Percentiles rank a stretch among this genome's conserved stretches.
Evolutionary conservation across 2,888 invertebrate species (phyloP).

Genomic region (Drosophila imparisetae): DNA sequence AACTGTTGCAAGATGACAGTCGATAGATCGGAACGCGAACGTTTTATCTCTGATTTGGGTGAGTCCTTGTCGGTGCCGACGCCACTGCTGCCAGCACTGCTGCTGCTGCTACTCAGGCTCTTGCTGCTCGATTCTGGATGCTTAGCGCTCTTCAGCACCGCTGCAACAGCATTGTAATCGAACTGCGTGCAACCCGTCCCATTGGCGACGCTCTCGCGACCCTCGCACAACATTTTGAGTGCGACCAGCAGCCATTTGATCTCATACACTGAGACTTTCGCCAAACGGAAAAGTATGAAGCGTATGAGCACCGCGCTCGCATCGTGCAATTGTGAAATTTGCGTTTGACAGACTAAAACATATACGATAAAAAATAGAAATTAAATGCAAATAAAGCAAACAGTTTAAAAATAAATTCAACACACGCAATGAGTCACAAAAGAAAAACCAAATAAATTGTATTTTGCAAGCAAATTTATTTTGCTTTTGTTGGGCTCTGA

Average conservation of each 20-base stretch:
- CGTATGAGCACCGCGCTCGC: slow-evolving; percentile 89
- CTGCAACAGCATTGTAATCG: slow-evolving; percentile 91
- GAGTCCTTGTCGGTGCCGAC: slow-evolving; percentile 86
- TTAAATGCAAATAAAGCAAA: slow-evolving; percentile 14
- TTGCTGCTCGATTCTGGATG: slow-evolving; percentile 86
- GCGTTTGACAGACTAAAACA: slow-evolving; percentile 88
- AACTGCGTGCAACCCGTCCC: slow-evolving; percentile 82
- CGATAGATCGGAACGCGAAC: slow-evolving; percentile 89
- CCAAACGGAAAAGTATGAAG: slow-evolving; percentile 86
- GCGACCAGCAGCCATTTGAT: slow-evolving; percentile 88
- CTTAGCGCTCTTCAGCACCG: slow-evolving; percentile 91
- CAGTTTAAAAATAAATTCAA: slow-evolving; percentile 8
- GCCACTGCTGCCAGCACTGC: slow-evolving; percentile 29
- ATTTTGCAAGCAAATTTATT: slow-evolving; percentile 28
- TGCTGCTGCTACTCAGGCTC: slow-evolving; percentile 83
- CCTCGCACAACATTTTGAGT: slow-evolving; percentile 89
- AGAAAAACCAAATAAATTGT: slow-evolving; percentile 20
- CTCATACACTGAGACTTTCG: slow-evolving; percentile 84
- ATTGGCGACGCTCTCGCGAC: slow-evolving; percentile 70
- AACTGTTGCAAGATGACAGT: slow-evolving; percentile 90
- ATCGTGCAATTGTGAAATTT: slow-evolving; percentile 88
- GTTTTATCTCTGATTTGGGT: slow-evolving; percentile 86
- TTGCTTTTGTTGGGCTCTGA: slow-evolving; percentile 28
- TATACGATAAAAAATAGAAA: slow-evolving; percentile 28
- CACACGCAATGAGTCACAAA: slow-evolving; percentile 47